A percentile compares a stretch with the other conserved stretches of the same genome.
Evolutionary conservation across 2,797 vertebrate species (phyloP).

Genomic region (Notolepis coatsorum): DNA sequence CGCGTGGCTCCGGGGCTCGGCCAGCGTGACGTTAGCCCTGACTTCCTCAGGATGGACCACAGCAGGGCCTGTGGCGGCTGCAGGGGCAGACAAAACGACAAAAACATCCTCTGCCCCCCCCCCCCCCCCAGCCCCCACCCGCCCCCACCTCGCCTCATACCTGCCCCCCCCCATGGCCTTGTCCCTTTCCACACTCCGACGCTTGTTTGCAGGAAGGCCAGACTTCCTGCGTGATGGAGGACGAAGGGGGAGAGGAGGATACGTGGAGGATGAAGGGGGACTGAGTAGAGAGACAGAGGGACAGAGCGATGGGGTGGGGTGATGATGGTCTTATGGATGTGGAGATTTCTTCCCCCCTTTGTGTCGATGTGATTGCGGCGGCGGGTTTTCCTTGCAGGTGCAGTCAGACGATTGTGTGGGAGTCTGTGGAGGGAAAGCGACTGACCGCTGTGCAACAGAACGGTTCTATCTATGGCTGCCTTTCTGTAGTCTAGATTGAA

Average conservation of each 20-base stretch:
- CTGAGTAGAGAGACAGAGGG: slow-evolving; percentile 58
- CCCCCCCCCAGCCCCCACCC: slow-evolving; percentile 15
- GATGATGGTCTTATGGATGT: slow-evolving; percentile 10
- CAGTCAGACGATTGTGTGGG: slow-evolving; percentile 60
- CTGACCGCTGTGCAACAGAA: slow-evolving; percentile 11
- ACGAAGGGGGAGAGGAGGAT: slow-evolving; percentile 9
- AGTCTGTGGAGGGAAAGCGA: background rate
- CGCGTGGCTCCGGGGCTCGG: slow-evolving; percentile 46
- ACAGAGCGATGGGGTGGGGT: slow-evolving; percentile 56
- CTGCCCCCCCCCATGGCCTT: slow-evolving; percentile 57
- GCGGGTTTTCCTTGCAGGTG: slow-evolving; percentile 62
- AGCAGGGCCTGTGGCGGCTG: slow-evolving; percentile 62
- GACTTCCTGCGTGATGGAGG: slow-evolving; percentile 73
- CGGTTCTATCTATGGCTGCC: no score
- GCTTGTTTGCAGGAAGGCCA: slow-evolving; percentile 79
- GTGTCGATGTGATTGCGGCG: background rate
- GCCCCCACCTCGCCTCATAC: slow-evolving; percentile 52
- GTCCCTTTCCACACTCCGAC: slow-evolving; percentile 62
- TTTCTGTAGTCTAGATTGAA: no score
- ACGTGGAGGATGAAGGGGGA: slow-evolving; percentile 41
- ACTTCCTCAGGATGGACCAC: slow-evolving; percentile 78
- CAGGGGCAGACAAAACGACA: slow-evolving; percentile 66
- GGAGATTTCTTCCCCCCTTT: slow-evolving; percentile 25
- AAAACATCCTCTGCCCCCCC: slow-evolving; percentile 71
- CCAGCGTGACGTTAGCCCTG: slow-evolving; percentile 70